Evolutionary conservation across 1,140 invertebrate genomes (phyloP), one percentile per base, ranked within the genome.

Genomic region (Frieseomelitta varia): DNA sequence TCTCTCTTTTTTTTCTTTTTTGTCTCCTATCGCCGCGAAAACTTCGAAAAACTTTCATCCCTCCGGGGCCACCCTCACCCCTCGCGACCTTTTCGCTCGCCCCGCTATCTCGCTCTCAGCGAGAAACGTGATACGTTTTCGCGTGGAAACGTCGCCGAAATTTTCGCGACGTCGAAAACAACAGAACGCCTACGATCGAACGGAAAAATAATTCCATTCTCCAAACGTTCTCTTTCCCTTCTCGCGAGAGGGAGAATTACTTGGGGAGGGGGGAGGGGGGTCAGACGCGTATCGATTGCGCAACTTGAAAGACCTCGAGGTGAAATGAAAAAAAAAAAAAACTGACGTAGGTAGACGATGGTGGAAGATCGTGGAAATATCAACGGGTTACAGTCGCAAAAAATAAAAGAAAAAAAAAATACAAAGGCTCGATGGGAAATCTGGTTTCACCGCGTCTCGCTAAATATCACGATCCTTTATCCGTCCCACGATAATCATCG

Each of bases 391-490:
- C 24, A 10, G 39, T 47, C 3, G 19, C 0, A 24, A 58, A 55
- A 34, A 65, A 8, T n/a, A 47, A 1, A n/a, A 15, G 24, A 58
- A 6, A 8, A 15, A 21, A 47, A n/a, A n/a, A 19, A 4, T n/a
- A 61, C 12, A 61, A n/a, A 61, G 21, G 47, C 19, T 8, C 15
- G 14, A 47, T 11, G 30, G 3, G n/a, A 51, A 51, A 65, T 17
- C 19, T 27, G 34, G 11, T 24, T 15, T 69, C 47, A 15, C 15
- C 10, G 67, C 12, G 68, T 10, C 68, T 63, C 47, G 63, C 74
- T 72, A 80, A 84, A 88, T 88, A 88, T 84, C 76, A 63, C 58
- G 71, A 30, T 76, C 63, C 77, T 74, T 63, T 79, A 76, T 82
- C 65, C 63, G 21, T 12, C 21, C 51, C 24, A 17, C 77, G 61